Base-by-base conservation (phyloP, 1,140 invertebrate genomes). In the Dendroctonus valens region DNA sequence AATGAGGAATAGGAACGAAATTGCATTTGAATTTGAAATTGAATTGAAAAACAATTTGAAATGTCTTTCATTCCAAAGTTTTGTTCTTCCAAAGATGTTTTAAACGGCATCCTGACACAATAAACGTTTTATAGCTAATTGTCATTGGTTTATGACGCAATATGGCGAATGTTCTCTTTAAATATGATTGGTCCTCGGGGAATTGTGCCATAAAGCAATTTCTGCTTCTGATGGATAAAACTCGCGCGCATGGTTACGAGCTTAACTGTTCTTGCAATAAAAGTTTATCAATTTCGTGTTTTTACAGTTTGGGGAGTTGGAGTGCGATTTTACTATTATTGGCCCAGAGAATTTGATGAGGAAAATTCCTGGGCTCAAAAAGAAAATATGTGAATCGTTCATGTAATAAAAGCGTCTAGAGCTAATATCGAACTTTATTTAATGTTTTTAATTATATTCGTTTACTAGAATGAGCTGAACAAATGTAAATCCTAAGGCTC, bases 121-220 rank as follows among this genome's bases (percentile, higher is more conserved):
- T 78, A 78, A 77, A 76, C 71, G 72, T 75, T 78, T 78, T 78
- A 78, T 77, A 60, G 75, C 74, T 76, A 78, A 78, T 78, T 78
- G 77, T 75, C 72, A 76, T 77, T 74, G 77, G 74, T 78, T 77
- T 77, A 78, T 77, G 73, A 62, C 70, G 73, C 76, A 78, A 78
- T 78, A 78, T 78, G 77, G 77, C 75, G 69, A 72, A 65, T 70
- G 70, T 72, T 76, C 74, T 68, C 71, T 77, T 76, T 77, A 77
- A 77, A 78, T 68, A 71, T 76, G 77, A 78, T 78, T 77, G 77
- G 75, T 67, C 77, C 65, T 73, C 41, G 48, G 73, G 69, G 77
- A 76, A 59, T 71, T 59, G 44, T 55, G 72, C 69, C 72, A 72
- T 78, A 78, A 78, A 78, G 65, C 74, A 67, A 77, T 75, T 75